Evolutionary conservation across 2,888 invertebrate species (phyloP), one percentile per base, ranked within the genome.

Genomic region (Drosophila meridionalis): DNA sequence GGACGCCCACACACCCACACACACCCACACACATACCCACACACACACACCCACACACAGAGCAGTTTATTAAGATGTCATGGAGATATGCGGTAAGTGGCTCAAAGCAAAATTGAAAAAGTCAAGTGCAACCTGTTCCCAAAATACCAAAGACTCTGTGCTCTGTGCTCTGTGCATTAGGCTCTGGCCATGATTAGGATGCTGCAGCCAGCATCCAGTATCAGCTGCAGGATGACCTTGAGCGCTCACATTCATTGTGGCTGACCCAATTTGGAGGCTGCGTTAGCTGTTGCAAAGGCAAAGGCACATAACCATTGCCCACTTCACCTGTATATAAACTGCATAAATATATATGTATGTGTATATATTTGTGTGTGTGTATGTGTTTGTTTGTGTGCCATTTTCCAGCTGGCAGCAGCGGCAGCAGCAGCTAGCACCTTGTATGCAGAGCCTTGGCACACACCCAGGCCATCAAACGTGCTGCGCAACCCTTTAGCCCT

Each of bases 81-180:
- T 91, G 92, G 92, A 91, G 92, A 92, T 92, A 92, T 88, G 91
- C 92, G 92, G 92, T 92, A 90, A 82, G 92, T 91, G 59, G 8
- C 20, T 30, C 9, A 7, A 34, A 20, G 43, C 59, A 9, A 26
- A n/a, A 9, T 30, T 20, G n/a, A 56, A 30, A 55, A 28, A 8
- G 50, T 42, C 50, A 42, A 65, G 38, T 50, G 50, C 61, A 65
- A 14, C 9, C 6, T 34, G 52, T 52, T 34, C 34, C 52, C 52
- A 32, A 52, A 32, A 30, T 14, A 7, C 30, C 8, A 36, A 8
- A 12, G 6, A 43, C 43, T 43, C 2, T 11, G 26, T 11, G 45
- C 20, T 20, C 20, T 20, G 20, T 20, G 20, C 20, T 20, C 20
- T 20, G 20, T 20, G 20, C 28, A 6, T 2, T 28, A 12, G 30